Evolutionary conservation across 2,113 vertebrate genomes (phyloP), one percentile per base, ranked within the genome.

Genomic region (Xenopus laevis): DNA sequence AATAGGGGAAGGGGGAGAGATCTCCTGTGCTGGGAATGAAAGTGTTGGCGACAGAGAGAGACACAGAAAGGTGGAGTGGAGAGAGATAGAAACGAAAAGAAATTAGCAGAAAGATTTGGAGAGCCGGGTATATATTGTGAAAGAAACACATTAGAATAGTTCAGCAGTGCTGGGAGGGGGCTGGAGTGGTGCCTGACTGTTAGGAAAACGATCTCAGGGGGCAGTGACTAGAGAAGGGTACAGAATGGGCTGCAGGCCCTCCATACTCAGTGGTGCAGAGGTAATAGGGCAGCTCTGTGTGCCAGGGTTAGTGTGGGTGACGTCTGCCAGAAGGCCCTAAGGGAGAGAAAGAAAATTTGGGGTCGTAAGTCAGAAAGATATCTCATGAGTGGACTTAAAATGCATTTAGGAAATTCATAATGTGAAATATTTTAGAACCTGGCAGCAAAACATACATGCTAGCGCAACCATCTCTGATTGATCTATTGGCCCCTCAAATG

Each of bases 221-320:
- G 63, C 9, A 15, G 27, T 10, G 17, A n/a, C 40, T 40, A 45
- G 63, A 65, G 63, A 30, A 30, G 55, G 61, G 72, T 68, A 74
- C 23, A 27, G 65, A 76, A 17, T 63, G 65, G 46, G 45, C 66
- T 66, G 27, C 33, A 46, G 66, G 66, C 45, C 73, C 58, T 69
- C 21, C n/a, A 76, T 76, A 76, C 58, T 66, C 73, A 69, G 65
- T 69, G 46, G 58, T 65, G 65, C 59, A 57, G 68, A 57, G 33
- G 72, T 68, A 75, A 75, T 75, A 68, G 57, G 23, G 72, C 72
- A 68, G 65, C 47, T 76, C 59, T 76, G 27, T 69, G 58, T 76
- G 58, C 58, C 73, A 76, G 16, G 66, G 58, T 52, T 76, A 76
- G 69, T 76, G 73, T 47, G 66, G 66, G 65, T 68, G 65, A 61